Evolutionary conservation across 1,140 invertebrate species (phyloP), one percentile per base, ranked within the genome.

Genomic region (Leptinotarsa texana): DNA sequence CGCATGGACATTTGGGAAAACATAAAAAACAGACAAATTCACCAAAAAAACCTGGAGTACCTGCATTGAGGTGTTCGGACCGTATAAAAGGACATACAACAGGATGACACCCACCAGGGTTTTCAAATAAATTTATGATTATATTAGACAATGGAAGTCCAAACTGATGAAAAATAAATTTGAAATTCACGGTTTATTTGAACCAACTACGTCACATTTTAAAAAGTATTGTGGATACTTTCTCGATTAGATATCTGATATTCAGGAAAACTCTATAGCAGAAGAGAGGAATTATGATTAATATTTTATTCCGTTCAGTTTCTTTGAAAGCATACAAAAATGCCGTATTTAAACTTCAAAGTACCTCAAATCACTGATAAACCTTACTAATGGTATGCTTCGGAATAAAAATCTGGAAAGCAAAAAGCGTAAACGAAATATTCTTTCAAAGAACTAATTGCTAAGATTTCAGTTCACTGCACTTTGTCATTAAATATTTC

Each of bases 381-480:
- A 83, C 83, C 81, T 79, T 78, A 78, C 81, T 83, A 83, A 83
- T 83, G 82, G 81, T 83, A 80, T 82, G 79, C 80, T 72, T 72
- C 63, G 69, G 78, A 77, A 78, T 72, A 81, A 81, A 81, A 81
- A 80, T 79, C 69, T 68, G 69, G 77, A 62, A 79, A 67, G 74
- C 75, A 79, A 79, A 80, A 81, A 79, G 72, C 77, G 76, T 75
- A 75, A 79, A 80, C 76, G 75, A 73, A 79, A 75, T 78, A 76
- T 80, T 79, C 78, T 74, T 82, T 82, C 77, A 83, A 81, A 80
- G 82, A 82, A 82, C 80, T 82, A 82, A 82, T 82, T 82, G 81
- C 81, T 80, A 81, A 82, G 81, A 81, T 81, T 82, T 81, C 80
- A 82, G 80, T 82, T 83, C 82, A 82, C 67, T 82, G 82, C 81